These are phyloP conservation scores for Diabrotica undecimpunctata DNA, from an alignment of 1,140 invertebrate species.

Conservation along the genomic window DNA sequence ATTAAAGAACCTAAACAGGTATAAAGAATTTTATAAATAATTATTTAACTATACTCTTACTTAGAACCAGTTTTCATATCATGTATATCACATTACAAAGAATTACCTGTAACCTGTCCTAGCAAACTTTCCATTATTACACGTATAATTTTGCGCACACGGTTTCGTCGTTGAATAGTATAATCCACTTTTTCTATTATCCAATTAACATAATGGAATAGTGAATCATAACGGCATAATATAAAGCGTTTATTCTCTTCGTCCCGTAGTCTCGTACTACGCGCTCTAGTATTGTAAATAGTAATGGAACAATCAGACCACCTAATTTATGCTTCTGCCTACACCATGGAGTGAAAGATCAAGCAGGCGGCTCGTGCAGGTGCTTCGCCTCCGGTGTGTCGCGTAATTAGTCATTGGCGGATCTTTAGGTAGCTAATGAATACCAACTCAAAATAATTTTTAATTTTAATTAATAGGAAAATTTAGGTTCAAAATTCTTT, in stretches of 20 bases:
- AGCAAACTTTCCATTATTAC: no score
- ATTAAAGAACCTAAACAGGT: no score
- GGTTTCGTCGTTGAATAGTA: no score
- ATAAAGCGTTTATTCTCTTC: neutral
- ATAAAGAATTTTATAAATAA: no score
- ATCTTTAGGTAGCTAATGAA: neutral
- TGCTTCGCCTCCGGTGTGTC: constrained; percentile 19
- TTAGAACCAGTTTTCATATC: no score
- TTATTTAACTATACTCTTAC: no score
- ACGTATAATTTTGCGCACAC: no score
- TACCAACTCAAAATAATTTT: no score
- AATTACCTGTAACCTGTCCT: no score
- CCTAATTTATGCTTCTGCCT: neutral
- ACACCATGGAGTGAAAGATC: neutral
- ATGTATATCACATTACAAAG: no score
- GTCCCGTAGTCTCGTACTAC: neutral
- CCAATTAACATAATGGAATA: neutral
- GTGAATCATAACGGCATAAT: neutral
- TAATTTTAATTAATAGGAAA: no score
- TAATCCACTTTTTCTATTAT: neutral
- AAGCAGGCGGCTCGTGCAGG: constrained; percentile 15
- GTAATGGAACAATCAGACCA: neutral
- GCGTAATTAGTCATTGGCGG: neutral
- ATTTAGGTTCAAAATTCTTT: no score
- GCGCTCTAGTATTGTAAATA: neutral